A percentile compares a stretch with the other conserved stretches of the same genome.
These are phyloP conservation scores for Noctua janthe DNA, from an alignment of 2,888 invertebrate species.

Conservation along the genomic window DNA sequence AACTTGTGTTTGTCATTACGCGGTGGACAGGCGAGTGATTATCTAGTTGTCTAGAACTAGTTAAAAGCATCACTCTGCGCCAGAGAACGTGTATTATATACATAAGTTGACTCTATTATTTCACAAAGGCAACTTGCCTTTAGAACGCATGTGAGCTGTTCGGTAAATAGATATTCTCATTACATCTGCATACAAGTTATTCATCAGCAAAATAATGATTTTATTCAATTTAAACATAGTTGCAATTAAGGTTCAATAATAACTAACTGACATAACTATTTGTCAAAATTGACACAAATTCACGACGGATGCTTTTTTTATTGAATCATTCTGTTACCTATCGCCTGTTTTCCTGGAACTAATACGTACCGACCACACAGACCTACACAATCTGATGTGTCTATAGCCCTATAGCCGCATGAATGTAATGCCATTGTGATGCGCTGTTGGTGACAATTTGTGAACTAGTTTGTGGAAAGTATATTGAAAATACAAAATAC, in stretches of 20 bases:
- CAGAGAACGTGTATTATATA: not conserved
- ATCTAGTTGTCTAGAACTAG: not conserved
- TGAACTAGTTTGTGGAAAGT: too few species aligned
- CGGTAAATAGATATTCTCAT: not conserved
- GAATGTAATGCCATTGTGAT: too few species aligned
- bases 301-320: not conserved
- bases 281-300: not conserved
- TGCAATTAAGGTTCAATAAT: not conserved
- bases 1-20: not conserved
- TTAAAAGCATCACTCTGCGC: not conserved
- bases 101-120: not conserved
- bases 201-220: not conserved
- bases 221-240: not conserved
- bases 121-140: not conserved
- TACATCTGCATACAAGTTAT: not conserved
- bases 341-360: not conserved
- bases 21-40: not conserved
- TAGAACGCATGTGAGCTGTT: not conserved
- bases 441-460: too few species aligned
- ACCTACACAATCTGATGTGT: too few species aligned
- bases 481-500: too few species aligned
- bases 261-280: not conserved
- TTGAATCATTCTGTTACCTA: not conserved
- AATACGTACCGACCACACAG: not conserved
- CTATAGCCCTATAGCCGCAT: too few species aligned